Evolutionary conservation across 2,888 invertebrate species (phyloP), one percentile per base, ranked within the genome.

Genomic region (Aspidapion aeneum): DNA sequence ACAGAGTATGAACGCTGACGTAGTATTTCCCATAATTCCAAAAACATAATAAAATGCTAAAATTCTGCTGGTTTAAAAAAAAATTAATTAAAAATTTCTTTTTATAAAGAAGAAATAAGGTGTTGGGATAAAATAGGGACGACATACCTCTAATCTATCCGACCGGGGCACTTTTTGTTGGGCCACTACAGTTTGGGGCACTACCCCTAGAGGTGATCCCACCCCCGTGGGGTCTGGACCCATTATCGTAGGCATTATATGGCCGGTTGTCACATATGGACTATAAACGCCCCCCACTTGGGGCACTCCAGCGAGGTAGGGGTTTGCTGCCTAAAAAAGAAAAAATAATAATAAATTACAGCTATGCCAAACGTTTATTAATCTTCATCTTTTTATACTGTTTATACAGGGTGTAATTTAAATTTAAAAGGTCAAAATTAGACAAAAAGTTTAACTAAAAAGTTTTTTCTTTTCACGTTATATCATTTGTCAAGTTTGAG

Each of bases 151-250:
- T 84, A 96, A 89, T 85, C 96, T 89, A 84, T 96, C 96, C 80
- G 94, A 91, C 83, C 96, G 90, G 75, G 93, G 93, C 87, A 95
- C 87, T 86, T 96, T 96, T 86, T 95, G 95, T 84, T 94, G 91
- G 76, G 87, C 82, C 83, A 90, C 91, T 81, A 90, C 93, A 81
- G 89, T 90, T 86, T 93, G 93, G 81, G 87, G 93, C 81, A 88
- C 90, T 75, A 89, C 90, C 71, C 93, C 91, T 74, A 94, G 85
- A 72, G 91, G 93, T 77, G 92, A 92, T 75, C 89, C 91, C 70
- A 89, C 89, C 79, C 86, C 79, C 75, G 91, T 85, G 69, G 91
- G 94, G 84, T 94, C 94, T 73, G 93, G 93, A 68, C 93, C 91
- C 84, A 94, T 89, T 84, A 94, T 87, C 75, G 93, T 87, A 76